Evolutionary conservation across 2,888 invertebrate species (phyloP).

Genomic region (Eulithis prunata): DNA sequence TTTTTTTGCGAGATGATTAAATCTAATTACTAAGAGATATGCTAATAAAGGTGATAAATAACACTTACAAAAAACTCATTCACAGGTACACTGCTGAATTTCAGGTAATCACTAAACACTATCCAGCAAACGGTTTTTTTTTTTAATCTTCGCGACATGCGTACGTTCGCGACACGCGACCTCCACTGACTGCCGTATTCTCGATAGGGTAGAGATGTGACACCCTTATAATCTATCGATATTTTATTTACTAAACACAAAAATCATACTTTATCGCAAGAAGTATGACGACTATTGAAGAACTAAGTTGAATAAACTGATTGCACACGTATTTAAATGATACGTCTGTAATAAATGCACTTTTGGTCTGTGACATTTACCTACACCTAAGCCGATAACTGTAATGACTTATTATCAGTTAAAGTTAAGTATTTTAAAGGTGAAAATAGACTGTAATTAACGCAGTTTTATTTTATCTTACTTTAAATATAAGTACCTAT

Average conservation of each 20-base stretch:
- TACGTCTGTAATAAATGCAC: neutral
- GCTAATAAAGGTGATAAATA: neutral
- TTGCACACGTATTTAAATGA: neutral
- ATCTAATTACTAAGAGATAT: slow-evolving; percentile 3
- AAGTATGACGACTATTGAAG: slow-evolving; percentile 1
- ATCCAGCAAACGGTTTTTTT: slow-evolving; percentile 12
- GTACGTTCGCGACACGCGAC: slow-evolving; percentile 61
- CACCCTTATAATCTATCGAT: slow-evolving; percentile 53
- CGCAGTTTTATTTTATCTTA: too few species aligned
- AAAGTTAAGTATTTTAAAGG: neutral
- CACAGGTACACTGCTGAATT: slow-evolving; percentile 6
- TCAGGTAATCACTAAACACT: slow-evolving; percentile 19
- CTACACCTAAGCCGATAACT: neutral
- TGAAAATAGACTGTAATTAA: neutral
- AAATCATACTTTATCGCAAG: slow-evolving; percentile 3
- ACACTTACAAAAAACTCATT: slow-evolving; percentile 23
- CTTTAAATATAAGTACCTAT: too few species aligned
- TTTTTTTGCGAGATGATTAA: neutral
- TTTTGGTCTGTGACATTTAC: neutral
- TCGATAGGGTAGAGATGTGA: slow-evolving; percentile 58
- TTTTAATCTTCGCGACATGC: slow-evolving; percentile 56
- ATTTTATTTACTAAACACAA: slow-evolving; percentile 22
- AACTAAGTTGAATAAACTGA: slow-evolving; percentile 21
- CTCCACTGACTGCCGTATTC: slow-evolving; percentile 68
- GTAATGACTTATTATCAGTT: neutral